Base-by-base conservation (phyloP, 1,140 invertebrate genomes). In the Bombus polaris region DNA sequence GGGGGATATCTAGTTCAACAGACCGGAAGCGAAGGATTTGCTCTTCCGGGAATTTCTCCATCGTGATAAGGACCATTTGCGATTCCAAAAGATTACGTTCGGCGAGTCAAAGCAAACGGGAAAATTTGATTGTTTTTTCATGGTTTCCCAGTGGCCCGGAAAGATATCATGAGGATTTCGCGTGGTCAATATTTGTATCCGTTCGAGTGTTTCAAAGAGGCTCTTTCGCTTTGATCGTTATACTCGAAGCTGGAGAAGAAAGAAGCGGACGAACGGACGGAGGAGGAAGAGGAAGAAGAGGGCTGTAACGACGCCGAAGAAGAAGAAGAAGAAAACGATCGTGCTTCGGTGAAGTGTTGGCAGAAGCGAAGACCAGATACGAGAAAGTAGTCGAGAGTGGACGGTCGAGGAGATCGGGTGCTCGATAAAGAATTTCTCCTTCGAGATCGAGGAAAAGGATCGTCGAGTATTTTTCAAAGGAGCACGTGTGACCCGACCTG, bases 331-430 rank as follows among this genome's bases (percentile, higher is more conserved):
- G 73, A 68, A 83, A 77, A 72, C 76, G 83, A 85, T 80, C 83
- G 77, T 80, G 84, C 44, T 81, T 75, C 84, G 62, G 84, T 85
- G 71, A 85, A 85, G 84, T 85, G 84, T 81, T 71, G 84, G 71
- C 79, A 81, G 84, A 68, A 81, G 78, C 83, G 57, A 80, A 81
- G 78, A 81, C 70, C 76, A 85, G 83, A 85, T 74, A 81, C 84
- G 83, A 85, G 83, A 85, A 80, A 85, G 83, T 85, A 85, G 83
- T 85, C 83, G 83, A 85, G 83, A 85, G 83, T 85, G 83, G 76
- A 85, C 83, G 83, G 83, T 80, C 83, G 83, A 80, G 68, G 83
- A 85, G 83, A 85, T 85, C 83, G 83, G 83, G 76, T 80, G 83
- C 68, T 80, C 83, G 83, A 85, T 85, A 85, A 85, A 85, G 83